phyloP scores from a whole-genome alignment of 35 echinoderm and acorn worm genomes.

The Lytechinus pictus region DNA sequence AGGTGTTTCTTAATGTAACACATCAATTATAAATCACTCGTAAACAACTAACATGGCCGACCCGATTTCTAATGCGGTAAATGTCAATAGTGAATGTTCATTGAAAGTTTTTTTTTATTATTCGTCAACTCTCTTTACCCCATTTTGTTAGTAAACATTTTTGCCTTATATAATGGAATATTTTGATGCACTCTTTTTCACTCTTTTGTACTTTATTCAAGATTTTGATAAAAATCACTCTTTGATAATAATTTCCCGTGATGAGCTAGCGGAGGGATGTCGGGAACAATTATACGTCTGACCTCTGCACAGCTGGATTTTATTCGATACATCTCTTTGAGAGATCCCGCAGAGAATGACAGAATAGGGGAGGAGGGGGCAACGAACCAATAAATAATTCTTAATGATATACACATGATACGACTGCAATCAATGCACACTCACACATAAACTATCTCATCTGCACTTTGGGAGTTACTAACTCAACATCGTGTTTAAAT shows the following conservation, averaged over 20 bases:
- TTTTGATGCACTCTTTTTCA: neutral
- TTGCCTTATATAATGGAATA: neutral
- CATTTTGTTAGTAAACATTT: neutral
- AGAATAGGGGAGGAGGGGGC: neutral
- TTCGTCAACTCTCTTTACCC: neutral
- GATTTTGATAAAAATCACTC: neutral
- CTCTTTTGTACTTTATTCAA: neutral
- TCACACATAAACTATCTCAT: neutral
- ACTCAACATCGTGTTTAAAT: neutral
- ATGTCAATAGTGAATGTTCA: neutral
- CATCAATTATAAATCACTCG: conserved; percentile 11
- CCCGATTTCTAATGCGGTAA: neutral
- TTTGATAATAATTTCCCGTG: neutral
- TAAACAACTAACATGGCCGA: conserved; percentile 1
- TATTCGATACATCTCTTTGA: neutral
- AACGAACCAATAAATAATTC: neutral
- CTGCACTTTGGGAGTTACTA: neutral
- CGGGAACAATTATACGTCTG: neutral
- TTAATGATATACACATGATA: neutral
- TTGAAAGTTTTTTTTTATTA: neutral
- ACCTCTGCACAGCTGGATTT: neutral
- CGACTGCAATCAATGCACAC: neutral
- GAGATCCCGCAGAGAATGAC: neutral
- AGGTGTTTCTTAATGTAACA: neutral
- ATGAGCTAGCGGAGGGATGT: neutral